phyloP scores from a whole-genome alignment of 2,888 invertebrate genomes.

The Julus scanicus region DNA sequence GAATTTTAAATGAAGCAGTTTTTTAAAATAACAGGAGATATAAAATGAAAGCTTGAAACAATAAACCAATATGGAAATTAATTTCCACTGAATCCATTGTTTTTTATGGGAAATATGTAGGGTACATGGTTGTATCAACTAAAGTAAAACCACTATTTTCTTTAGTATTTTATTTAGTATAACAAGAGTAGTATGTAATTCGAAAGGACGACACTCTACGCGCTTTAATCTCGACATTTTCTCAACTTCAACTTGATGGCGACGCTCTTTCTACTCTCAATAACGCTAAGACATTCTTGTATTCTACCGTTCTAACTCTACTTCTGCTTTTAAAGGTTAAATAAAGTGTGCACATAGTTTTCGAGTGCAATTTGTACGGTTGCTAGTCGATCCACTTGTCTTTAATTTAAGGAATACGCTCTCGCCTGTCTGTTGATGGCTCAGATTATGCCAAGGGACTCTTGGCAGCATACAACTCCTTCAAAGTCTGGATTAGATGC shows the following conservation, averaged over 20 bases:
- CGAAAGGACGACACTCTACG: background rate
- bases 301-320: background rate
- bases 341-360: slow-evolving; percentile 35
- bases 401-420: background rate
- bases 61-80: too few species aligned
- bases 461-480: background rate
- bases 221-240: background rate
- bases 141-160: too few species aligned
- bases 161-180: too few species aligned
- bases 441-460: slow-evolving; percentile 15
- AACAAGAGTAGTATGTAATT: too few species aligned
- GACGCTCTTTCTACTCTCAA: background rate
- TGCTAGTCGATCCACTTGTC: slow-evolving; percentile 45
- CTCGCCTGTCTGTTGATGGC: slow-evolving; percentile 40
- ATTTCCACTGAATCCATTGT: too few species aligned
- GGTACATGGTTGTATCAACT: too few species aligned
- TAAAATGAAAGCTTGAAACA: too few species aligned
- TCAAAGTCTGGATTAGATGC: background rate
- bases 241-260: background rate
- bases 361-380: slow-evolving; percentile 34
- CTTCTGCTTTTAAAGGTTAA: slow-evolving; percentile 3
- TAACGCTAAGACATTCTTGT: background rate
- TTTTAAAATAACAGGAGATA: too few species aligned
- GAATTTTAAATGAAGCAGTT: too few species aligned
- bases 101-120: too few species aligned